Percentiles rank a stretch among this genome's conserved stretches.
These are phyloP conservation scores for Pocillopora meandrina DNA, from an alignment of 92 coral and sea anemone species.

Conservation along the genomic window DNA sequence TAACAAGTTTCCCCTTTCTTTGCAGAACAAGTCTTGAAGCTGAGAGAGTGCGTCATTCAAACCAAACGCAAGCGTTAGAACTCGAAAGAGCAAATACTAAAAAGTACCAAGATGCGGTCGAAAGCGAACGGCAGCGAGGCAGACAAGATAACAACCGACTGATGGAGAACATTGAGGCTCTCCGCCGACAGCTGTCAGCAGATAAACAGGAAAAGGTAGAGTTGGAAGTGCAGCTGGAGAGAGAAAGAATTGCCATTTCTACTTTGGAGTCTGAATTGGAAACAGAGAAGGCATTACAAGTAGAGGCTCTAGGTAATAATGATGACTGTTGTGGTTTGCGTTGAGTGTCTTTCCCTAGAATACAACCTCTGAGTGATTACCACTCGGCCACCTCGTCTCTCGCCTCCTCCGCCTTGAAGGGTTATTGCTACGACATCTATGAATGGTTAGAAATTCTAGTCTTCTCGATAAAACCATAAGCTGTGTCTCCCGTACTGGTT, in stretches of 20 bases:
- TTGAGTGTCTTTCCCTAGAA: too few relatives aligned
- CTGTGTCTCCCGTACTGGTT: too few relatives aligned
- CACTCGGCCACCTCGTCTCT: neutral
- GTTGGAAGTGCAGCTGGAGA: conserved; percentile 68
- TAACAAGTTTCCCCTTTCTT: neutral
- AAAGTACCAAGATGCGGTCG: conserved; percentile 85
- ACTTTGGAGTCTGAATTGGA: conserved; percentile 80
- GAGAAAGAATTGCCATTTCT: conserved; percentile 68
- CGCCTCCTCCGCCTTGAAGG: too few relatives aligned
- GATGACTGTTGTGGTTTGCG: neutral
- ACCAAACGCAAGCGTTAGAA: conserved; percentile 86
- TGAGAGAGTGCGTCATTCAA: conserved; percentile 83
- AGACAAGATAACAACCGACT: conserved; percentile 77
- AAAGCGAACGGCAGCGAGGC: conserved; percentile 72
- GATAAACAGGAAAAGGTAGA: conserved; percentile 72
- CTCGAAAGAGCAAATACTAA: conserved; percentile 87
- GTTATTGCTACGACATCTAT: neutral
- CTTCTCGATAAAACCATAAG: too few relatives aligned
- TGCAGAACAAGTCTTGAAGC: conserved; percentile 91
- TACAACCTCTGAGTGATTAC: neutral
- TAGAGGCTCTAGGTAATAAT: conserved; percentile 65
- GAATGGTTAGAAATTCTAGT: too few relatives aligned
- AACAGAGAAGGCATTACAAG: conserved; percentile 71
- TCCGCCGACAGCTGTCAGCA: conserved; percentile 63
- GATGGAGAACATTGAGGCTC: conserved; percentile 63